These are phyloP conservation scores for Cecropterus lyciades DNA, from an alignment of 1,140 invertebrate species.

Conservation along the genomic window DNA sequence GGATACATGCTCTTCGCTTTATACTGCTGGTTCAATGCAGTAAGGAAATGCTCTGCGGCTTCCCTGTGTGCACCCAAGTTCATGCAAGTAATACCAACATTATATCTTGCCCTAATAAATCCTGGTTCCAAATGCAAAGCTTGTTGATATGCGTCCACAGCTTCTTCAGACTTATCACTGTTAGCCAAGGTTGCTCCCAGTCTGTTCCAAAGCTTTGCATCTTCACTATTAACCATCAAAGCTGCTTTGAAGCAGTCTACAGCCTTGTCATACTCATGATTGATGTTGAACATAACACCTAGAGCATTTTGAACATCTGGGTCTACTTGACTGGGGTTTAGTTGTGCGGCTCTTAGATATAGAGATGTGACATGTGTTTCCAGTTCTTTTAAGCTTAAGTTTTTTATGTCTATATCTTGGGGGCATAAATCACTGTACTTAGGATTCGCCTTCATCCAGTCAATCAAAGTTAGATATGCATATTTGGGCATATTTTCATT, in stretches of 20 bases:
- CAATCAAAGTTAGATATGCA: slow-evolving; percentile 89
- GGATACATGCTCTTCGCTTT: slow-evolving; percentile 86
- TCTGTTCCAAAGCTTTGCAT: slow-evolving; percentile 98
- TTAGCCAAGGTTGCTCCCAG: slow-evolving; percentile 98
- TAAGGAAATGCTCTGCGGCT: slow-evolving; percentile 97
- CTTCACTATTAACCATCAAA: slow-evolving; percentile 92
- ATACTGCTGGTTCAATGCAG: slow-evolving; percentile 96
- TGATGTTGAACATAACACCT: slow-evolving; percentile 97
- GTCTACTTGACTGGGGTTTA: slow-evolving; percentile 92
- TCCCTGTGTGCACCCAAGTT: slow-evolving; percentile 97
- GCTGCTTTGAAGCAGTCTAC: slow-evolving; percentile 98
- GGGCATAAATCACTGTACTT: slow-evolving; percentile 91
- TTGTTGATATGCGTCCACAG: slow-evolving; percentile 97
- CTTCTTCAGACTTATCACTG: slow-evolving; percentile 96
- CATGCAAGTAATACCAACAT: slow-evolving; percentile 98
- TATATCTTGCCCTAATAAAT: slow-evolving; percentile 98
- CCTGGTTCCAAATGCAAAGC: slow-evolving; percentile 97
- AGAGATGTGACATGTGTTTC: slow-evolving; percentile 89
- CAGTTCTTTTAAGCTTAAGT: slow-evolving; percentile 69
- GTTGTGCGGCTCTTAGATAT: slow-evolving; percentile 94
- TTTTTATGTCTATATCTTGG: slow-evolving; percentile 75
- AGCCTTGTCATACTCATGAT: slow-evolving; percentile 97
- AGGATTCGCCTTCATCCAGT: slow-evolving; percentile 94
- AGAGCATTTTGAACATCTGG: slow-evolving; percentile 98
- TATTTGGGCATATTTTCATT: slow-evolving; percentile 95